Conservation (phyloP, 64 coral and sea anemone species). For the Montipora foliosa region DNA sequence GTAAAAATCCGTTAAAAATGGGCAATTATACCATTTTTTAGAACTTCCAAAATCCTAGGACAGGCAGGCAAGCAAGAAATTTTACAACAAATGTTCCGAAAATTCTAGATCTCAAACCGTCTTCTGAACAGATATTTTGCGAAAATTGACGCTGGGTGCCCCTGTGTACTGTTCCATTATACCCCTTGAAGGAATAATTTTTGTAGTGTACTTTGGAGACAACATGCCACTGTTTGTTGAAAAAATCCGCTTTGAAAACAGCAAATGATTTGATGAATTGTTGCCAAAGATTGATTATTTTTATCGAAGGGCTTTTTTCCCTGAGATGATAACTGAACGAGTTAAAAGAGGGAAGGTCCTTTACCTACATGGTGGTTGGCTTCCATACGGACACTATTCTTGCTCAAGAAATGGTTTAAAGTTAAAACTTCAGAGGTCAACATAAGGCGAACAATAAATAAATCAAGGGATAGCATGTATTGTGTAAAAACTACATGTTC, state of each 20-base stretch:
- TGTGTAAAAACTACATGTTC: not conserved
- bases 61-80: too few relatives aligned
- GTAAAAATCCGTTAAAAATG: too few relatives aligned
- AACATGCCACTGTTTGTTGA: slow-evolving; percentile 39
- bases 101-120: too few relatives aligned
- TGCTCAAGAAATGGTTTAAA: slow-evolving; percentile 9
- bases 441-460: slow-evolving; percentile 17
- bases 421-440: not conserved
- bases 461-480: not conserved
- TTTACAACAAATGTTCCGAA: too few relatives aligned
- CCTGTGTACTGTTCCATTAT: slow-evolving; percentile 23
- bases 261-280: slow-evolving; percentile 26
- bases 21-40: too few relatives aligned
- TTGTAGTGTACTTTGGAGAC: slow-evolving; percentile 36
- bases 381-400: slow-evolving; percentile 15
- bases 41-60: too few relatives aligned
- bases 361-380: slow-evolving; percentile 62
- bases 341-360: slow-evolving; percentile 41
- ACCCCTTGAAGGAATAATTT: slow-evolving; percentile 20
- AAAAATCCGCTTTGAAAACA: slow-evolving; percentile 27
- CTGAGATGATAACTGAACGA: not conserved
- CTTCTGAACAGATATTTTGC: too few relatives aligned
- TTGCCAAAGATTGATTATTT: slow-evolving; percentile 43
- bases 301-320: slow-evolving; percentile 18
- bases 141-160: too few relatives aligned